A percentile compares a stretch with the other conserved stretches of the same genome.
phyloP scores from a whole-genome alignment of 2,888 invertebrate species.

The Rhamphomyia laevipes region DNA sequence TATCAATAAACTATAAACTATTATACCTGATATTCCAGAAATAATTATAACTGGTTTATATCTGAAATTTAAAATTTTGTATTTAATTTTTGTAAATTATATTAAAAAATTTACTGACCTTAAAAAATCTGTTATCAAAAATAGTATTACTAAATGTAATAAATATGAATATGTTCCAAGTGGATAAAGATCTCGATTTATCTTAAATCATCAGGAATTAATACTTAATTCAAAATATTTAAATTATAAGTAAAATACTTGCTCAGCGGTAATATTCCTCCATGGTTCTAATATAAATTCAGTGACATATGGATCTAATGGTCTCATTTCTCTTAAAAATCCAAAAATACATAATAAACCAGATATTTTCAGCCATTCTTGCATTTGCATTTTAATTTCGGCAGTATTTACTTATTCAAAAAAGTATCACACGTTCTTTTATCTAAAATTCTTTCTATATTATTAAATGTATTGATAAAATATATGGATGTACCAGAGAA shows the following conservation, averaged over 20 bases:
- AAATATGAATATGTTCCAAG: constrained; percentile 77
- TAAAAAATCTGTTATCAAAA: constrained; percentile 70
- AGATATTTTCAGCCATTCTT: constrained; percentile 56
- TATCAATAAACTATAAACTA: constrained; percentile 64
- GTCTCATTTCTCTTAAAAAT: constrained; percentile 71
- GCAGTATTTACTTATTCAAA: too few relatives aligned
- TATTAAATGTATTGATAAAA: too few relatives aligned
- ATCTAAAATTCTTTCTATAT: too few relatives aligned
- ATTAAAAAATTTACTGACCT: constrained; percentile 22
- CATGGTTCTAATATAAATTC: constrained; percentile 67
- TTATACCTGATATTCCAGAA: constrained; percentile 56
- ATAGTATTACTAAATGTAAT: constrained; percentile 59
- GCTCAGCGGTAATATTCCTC: constrained; percentile 57
- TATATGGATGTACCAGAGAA: too few relatives aligned
- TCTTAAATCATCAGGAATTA: constrained; percentile 37
- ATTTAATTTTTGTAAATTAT: not conserved
- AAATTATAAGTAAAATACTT: constrained; percentile 23
- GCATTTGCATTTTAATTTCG: constrained; percentile 24
- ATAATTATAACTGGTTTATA: constrained; percentile 82
- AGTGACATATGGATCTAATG: constrained; percentile 74
- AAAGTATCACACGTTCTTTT: too few relatives aligned
- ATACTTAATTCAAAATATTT: not conserved
- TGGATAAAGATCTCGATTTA: constrained; percentile 74
- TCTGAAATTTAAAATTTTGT: constrained; percentile 26
- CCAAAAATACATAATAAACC: constrained; percentile 66